Percentiles rank a stretch among this genome's conserved stretches.
phyloP scores from a whole-genome alignment of 2,797 vertebrate genomes.

The Syngnathus acus region DNA sequence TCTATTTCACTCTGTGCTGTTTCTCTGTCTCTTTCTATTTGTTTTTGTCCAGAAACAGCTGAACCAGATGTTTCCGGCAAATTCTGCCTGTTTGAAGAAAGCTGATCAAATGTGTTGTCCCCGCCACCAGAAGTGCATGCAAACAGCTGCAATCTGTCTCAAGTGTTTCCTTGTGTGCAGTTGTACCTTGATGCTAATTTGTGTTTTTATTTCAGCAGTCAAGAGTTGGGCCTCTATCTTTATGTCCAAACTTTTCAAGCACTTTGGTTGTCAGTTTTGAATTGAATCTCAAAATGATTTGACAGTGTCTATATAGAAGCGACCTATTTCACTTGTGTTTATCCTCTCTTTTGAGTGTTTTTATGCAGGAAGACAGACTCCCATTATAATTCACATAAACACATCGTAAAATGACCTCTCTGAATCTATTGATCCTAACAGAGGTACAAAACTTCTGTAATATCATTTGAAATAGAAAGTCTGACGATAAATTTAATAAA shows the following conservation, averaged over 20 bases:
- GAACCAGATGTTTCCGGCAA: slow-evolving; percentile 9
- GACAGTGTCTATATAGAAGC: slow-evolving; percentile 50
- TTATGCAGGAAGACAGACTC: slow-evolving; percentile 49
- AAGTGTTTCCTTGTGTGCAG: slow-evolving; percentile 47
- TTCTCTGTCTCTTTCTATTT: background rate
- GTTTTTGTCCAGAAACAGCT: slow-evolving; percentile 14
- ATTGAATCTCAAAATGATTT: slow-evolving; percentile 58
- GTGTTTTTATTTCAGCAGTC: slow-evolving; percentile 43
- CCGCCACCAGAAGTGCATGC: slow-evolving; percentile 37
- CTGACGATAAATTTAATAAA: background rate
- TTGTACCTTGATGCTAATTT: slow-evolving; percentile 34
- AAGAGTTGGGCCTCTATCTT: slow-evolving; percentile 43
- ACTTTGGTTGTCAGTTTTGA: slow-evolving; percentile 35
- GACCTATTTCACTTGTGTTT: slow-evolving; percentile 62
- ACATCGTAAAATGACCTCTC: slow-evolving; percentile 40
- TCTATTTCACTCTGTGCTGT: background rate
- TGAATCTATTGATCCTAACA: slow-evolving; percentile 55
- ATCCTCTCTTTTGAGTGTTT: slow-evolving; percentile 54
- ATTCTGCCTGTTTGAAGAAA: slow-evolving; percentile 20
- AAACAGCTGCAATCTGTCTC: slow-evolving; percentile 51
- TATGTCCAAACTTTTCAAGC: slow-evolving; percentile 36
- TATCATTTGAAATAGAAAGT: slow-evolving; percentile 33
- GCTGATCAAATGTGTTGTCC: slow-evolving; percentile 34
- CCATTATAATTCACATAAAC: slow-evolving; percentile 59
- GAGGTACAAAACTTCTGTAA: slow-evolving; percentile 24